These are phyloP conservation scores for Anoplophora glabripennis DNA, from an alignment of 1,140 invertebrate genomes.

Conservation along the genomic window DNA sequence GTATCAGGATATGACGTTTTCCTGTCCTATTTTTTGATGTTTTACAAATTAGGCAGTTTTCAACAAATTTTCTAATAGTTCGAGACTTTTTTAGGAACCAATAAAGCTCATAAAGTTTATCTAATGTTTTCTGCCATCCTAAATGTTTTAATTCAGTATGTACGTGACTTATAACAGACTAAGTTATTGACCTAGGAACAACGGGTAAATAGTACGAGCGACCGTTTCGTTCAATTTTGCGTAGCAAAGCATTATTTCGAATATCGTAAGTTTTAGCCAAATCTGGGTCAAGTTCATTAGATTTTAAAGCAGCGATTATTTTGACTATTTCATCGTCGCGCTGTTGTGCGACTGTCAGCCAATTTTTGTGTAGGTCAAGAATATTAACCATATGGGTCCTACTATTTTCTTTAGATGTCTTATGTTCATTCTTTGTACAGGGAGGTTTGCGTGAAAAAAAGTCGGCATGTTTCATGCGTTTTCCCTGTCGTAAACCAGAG, in stretches of 20 bases:
- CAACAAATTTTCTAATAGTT: slow-evolving; percentile 36
- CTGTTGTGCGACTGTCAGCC: slow-evolving; percentile 24
- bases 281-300: slow-evolving; percentile 1
- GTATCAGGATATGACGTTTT: neutral
- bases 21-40: slow-evolving; percentile 26
- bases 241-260: neutral
- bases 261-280: slow-evolving; percentile 5
- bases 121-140: slow-evolving; percentile 41
- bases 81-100: slow-evolving; percentile 41
- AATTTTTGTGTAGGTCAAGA: slow-evolving; percentile 14
- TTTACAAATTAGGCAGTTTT: slow-evolving; percentile 36
- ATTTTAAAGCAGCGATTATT: slow-evolving; percentile 12
- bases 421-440: neutral
- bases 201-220: slow-evolving; percentile 28
- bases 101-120: slow-evolving; percentile 40
- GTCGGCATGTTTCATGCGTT: slow-evolving; percentile 38
- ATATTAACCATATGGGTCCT: slow-evolving; percentile 5
- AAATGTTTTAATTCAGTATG: slow-evolving; percentile 34
- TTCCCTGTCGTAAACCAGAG: too few relatives aligned
- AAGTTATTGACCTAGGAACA: slow-evolving; percentile 28
- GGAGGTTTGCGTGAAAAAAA: slow-evolving; percentile 36
- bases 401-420: too few relatives aligned
- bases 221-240: slow-evolving; percentile 25
- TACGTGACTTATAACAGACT: slow-evolving; percentile 32
- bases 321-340: slow-evolving; percentile 14